Percentiles rank a stretch among this genome's conserved stretches.
Conservation (phyloP, 2,113 vertebrate genomes). For the Scytalopus superciliaris region DNA sequence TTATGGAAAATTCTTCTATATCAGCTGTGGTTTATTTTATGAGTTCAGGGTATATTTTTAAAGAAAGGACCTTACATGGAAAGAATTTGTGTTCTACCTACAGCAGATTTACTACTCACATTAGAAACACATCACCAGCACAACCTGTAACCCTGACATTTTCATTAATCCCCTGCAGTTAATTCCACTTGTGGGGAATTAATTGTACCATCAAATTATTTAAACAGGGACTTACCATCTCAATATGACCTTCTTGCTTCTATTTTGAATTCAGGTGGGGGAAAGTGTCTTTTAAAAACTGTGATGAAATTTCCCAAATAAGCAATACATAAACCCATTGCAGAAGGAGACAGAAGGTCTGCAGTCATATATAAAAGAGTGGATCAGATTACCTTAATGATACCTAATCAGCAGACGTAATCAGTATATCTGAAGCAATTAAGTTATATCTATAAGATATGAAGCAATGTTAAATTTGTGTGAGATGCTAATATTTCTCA, state of each 20-base stretch:
- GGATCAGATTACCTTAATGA: conserved; percentile 46
- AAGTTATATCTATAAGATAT: conserved; percentile 57
- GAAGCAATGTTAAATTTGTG: conserved; percentile 42
- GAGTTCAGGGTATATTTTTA: conserved; percentile 12
- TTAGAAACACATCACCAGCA: conserved; percentile 55
- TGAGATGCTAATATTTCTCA: not conserved
- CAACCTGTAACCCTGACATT: conserved; percentile 54
- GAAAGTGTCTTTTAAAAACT: conserved; percentile 15
- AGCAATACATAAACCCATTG: conserved; percentile 2
- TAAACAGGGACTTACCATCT: conserved; percentile 29
- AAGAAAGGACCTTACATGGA: not conserved
- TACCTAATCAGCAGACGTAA: conserved; percentile 34
- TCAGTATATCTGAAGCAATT: conserved; percentile 41
- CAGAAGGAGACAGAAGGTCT: conserved; percentile 41
- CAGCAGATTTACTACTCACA: conserved; percentile 53
- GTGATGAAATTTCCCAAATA: conserved; percentile 36
- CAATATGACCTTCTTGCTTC: conserved; percentile 1
- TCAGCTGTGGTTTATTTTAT: conserved; percentile 1
- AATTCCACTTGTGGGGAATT: conserved; percentile 59
- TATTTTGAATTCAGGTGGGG: conserved; percentile 2
- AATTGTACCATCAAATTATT: conserved; percentile 57
- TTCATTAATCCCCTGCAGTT: conserved; percentile 60
- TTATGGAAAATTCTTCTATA: not conserved
- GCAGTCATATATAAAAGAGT: conserved; percentile 19
- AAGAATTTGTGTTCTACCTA: conserved; percentile 52